A percentile compares a stretch with the other conserved stretches of the same genome.
Conservation (phyloP, 1,140 invertebrate genomes). For the Macrostomum lignano region DNA sequence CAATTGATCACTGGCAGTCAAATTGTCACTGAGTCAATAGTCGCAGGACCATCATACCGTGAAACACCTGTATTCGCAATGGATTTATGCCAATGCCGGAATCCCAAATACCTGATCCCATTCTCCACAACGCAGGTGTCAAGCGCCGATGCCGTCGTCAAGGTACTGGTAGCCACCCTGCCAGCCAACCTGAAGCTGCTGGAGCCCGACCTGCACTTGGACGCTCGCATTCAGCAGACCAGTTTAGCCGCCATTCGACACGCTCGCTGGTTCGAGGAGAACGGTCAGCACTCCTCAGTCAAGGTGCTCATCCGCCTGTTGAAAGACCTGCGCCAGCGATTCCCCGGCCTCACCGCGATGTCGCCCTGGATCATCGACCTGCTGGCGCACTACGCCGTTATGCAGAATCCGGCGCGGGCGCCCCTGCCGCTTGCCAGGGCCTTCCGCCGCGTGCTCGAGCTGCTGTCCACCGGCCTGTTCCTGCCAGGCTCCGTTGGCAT, state of each 20-base stretch:
- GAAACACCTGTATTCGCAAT: background rate
- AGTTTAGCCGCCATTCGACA: slow-evolving; percentile 74
- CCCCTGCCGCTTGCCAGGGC: slow-evolving; percentile 66
- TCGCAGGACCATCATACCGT: no score
- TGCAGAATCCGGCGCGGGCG: slow-evolving; percentile 72
- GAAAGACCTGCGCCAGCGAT: slow-evolving; percentile 56
- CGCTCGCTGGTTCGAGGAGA: slow-evolving; percentile 86
- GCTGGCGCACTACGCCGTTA: slow-evolving; percentile 71
- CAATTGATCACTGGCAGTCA: no score
- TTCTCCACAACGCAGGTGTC: no score
- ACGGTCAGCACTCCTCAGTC: slow-evolving; percentile 78
- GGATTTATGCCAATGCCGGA: slow-evolving; percentile 3
- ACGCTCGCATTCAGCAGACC: slow-evolving; percentile 50
- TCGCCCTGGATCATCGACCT: slow-evolving; percentile 87
- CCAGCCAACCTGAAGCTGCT: slow-evolving; percentile 68
- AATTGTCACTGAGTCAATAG: no score
- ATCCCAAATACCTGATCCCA: slow-evolving; percentile 9
- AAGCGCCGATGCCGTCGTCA: slow-evolving; percentile 51
- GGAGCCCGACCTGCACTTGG: slow-evolving; percentile 61
- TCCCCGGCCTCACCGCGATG: slow-evolving; percentile 57
- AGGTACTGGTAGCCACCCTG: slow-evolving; percentile 63
- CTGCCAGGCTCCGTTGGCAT: slow-evolving; percentile 73
- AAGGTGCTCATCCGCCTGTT: slow-evolving; percentile 72
- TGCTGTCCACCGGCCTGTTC: slow-evolving; percentile 70
- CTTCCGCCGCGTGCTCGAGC: slow-evolving; percentile 51